These are phyloP conservation scores for Trachops cirrhosus DNA, from an alignment of 2,797 vertebrate genomes.

Conservation along the genomic window DNA sequence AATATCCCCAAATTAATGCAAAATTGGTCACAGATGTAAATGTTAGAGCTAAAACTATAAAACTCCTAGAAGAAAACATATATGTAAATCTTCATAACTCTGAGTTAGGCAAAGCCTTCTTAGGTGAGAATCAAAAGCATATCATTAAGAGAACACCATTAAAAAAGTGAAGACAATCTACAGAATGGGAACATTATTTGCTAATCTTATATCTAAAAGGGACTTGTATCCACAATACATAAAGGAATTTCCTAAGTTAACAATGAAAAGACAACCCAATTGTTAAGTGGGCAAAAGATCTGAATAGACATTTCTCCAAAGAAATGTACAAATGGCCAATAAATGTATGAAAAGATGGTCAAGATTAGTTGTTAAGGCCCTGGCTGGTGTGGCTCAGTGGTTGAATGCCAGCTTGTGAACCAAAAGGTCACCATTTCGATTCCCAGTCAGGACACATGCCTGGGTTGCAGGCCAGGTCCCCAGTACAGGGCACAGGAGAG, in stretches of 20 bases:
- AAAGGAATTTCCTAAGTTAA: background rate
- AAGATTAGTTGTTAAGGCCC: background rate
- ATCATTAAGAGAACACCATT: background rate
- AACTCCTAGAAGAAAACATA: background rate
- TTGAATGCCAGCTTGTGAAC: too few relatives aligned
- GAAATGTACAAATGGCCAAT: background rate
- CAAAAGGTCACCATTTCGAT: too few relatives aligned
- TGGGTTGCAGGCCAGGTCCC: too few relatives aligned
- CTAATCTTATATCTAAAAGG: background rate
- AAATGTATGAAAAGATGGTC: background rate
- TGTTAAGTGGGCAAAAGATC: background rate
- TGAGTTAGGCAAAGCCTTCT: background rate
- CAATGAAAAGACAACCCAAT: background rate
- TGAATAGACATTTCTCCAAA: background rate
- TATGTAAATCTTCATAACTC: background rate
- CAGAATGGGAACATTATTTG: background rate
- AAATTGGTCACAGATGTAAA: background rate
- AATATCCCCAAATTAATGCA: background rate
- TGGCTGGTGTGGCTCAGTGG: too few relatives aligned
- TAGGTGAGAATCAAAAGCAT: background rate
- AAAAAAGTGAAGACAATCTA: background rate
- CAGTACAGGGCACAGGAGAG: too few relatives aligned
- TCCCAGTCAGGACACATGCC: too few relatives aligned
- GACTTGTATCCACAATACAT: background rate
- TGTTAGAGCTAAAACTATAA: background rate